Percentiles rank a stretch among this genome's conserved stretches.
These are phyloP conservation scores for Patiria pectinifera DNA, from an alignment of 53 echinoderm and acorn worm genomes.

Conservation along the genomic window DNA sequence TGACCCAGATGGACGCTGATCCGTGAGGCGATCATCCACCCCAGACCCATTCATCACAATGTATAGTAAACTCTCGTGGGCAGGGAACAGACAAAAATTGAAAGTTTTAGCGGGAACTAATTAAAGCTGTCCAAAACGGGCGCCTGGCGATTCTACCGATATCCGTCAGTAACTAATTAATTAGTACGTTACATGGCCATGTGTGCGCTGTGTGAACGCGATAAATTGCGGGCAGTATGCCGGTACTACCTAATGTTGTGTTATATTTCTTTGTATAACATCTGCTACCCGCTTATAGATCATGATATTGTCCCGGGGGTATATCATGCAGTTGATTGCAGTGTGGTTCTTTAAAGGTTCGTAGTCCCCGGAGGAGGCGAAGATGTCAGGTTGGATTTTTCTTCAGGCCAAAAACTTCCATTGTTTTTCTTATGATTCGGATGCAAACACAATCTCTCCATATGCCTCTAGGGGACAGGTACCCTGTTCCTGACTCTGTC, in stretches of 20 bases:
- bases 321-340: no score
- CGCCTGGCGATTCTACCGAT: background rate
- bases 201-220: background rate
- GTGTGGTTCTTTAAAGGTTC: no score
- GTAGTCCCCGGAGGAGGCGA: no score
- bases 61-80: background rate
- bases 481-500: no score
- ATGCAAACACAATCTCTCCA: background rate
- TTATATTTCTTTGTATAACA: no score
- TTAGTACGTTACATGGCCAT: background rate
- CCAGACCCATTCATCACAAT: background rate
- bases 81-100: background rate
- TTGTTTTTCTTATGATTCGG: background rate
- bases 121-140: background rate
- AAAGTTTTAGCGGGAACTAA: background rate
- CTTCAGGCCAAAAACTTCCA: no score
- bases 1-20: background rate
- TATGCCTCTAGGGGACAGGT: no score
- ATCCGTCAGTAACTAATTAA: background rate
- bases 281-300: no score
- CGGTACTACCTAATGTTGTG: background rate
- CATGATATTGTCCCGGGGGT: no score
- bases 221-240: background rate
- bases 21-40: background rate
- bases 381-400: no score